These are phyloP conservation scores for Adelges cooleyi DNA, from an alignment of 1,140 invertebrate genomes.

Conservation along the genomic window DNA sequence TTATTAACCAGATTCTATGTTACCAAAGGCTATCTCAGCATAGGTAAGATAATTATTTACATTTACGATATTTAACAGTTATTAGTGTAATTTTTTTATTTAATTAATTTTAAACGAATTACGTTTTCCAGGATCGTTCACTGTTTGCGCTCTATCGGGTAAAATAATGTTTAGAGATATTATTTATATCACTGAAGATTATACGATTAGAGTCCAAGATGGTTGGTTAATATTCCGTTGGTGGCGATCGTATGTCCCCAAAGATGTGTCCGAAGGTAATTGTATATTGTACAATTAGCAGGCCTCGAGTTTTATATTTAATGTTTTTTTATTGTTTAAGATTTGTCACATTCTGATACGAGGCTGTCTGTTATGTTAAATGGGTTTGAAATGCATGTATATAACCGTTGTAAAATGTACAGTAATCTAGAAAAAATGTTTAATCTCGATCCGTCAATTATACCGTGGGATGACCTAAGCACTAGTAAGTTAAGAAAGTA, in stretches of 20 bases:
- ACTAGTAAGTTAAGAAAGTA: background rate
- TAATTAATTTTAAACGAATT: constrained; percentile 95
- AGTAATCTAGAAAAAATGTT: constrained; percentile 78
- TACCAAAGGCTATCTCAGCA: constrained; percentile 74
- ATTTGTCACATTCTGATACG: constrained; percentile 91
- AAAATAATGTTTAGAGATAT: constrained; percentile 98
- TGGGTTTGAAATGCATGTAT: constrained; percentile 91
- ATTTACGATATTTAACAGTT: constrained; percentile 26
- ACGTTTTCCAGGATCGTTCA: constrained; percentile 69
- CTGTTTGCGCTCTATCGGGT: constrained; percentile 84
- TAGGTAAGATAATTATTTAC: constrained; percentile 53
- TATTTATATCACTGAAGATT: constrained; percentile 89
- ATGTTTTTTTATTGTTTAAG: constrained; percentile 43
- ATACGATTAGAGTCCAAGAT: constrained; percentile 85
- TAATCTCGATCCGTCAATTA: constrained; percentile 66
- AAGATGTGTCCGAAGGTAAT: constrained; percentile 85
- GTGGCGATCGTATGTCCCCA: constrained; percentile 90
- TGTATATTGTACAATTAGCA: too few species aligned
- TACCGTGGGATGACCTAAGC: constrained; percentile 42
- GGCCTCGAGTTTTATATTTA: background rate
- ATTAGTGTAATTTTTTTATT: constrained; percentile 44
- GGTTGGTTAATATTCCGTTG: constrained; percentile 94
- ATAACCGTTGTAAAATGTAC: constrained; percentile 86
- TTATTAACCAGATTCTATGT: constrained; percentile 79
- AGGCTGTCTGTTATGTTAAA: constrained; percentile 87